Evolutionary conservation across 2,888 invertebrate genomes (phyloP).

Genomic region (Thymelicus acteon): DNA sequence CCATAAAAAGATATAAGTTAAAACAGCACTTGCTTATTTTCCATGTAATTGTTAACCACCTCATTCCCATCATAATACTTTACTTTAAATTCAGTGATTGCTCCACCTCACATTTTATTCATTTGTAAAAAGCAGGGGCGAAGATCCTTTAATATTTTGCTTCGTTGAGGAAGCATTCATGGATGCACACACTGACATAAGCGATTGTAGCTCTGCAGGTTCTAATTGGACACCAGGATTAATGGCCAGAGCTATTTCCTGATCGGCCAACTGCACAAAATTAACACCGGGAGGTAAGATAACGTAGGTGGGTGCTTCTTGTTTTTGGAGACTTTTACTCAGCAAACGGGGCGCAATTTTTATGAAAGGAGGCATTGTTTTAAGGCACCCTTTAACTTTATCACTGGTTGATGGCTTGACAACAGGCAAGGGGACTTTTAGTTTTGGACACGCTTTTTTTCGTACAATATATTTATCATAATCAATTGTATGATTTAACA

Average conservation of each 20-base stretch:
- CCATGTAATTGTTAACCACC: too few relatives aligned
- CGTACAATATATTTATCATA: not conserved
- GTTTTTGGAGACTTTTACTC: not conserved
- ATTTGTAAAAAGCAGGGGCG: not conserved
- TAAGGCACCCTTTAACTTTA: not conserved
- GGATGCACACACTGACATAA: conserved; percentile 45
- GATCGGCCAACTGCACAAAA: conserved; percentile 51
- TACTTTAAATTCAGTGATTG: too few relatives aligned
- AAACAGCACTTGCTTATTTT: too few relatives aligned
- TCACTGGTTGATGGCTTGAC: not conserved
- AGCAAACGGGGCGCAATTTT: not conserved
- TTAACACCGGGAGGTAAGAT: conserved; percentile 55
- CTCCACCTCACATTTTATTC: not conserved
- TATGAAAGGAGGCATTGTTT: not conserved
- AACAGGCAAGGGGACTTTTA: not conserved
- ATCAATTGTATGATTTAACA: not conserved
- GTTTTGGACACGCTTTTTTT: not conserved
- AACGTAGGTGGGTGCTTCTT: not conserved
- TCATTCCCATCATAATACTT: too few relatives aligned
- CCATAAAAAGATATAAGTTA: too few relatives aligned
- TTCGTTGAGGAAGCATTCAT: not conserved
- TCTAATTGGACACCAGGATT: conserved; percentile 48
- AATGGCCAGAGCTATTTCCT: conserved; percentile 48
- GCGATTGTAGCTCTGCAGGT: conserved; percentile 47
- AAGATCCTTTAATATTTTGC: too few relatives aligned